Evolutionary conservation across 2,113 vertebrate genomes (phyloP).

Genomic region (Pyrgilauda ruficollis): DNA sequence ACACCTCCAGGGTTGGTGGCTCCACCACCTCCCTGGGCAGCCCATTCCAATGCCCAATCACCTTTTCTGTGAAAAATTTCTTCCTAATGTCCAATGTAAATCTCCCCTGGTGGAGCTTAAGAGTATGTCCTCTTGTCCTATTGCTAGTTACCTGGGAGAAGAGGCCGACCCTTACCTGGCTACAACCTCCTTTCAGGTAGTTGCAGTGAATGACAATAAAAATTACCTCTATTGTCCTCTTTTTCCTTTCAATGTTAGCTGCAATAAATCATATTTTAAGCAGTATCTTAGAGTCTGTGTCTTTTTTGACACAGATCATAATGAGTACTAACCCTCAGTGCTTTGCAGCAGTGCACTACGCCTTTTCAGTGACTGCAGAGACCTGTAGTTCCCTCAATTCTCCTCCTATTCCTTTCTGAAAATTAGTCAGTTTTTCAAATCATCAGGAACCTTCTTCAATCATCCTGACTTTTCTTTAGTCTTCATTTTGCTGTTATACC

Average conservation of each 20-base stretch:
- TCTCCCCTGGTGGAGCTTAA: neutral
- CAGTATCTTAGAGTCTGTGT: neutral
- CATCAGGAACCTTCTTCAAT: neutral
- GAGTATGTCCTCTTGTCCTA: neutral
- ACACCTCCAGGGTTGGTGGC: too few relatives aligned
- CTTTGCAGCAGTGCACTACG: neutral
- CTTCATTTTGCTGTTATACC: neutral
- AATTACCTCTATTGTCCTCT: neutral
- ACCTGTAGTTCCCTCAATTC: neutral
- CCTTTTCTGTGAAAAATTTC: neutral
- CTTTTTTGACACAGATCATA: neutral
- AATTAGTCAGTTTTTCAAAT: neutral
- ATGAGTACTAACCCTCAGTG: neutral
- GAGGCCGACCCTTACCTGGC: rapidly evolving
- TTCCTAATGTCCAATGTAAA: neutral
- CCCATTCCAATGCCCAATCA: neutral
- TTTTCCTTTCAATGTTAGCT: neutral
- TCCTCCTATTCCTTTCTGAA: neutral
- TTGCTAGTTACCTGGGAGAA: neutral
- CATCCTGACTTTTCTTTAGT: neutral
- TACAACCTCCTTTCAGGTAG: neutral
- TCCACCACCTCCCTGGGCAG: neutral
- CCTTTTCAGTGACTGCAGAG: neutral
- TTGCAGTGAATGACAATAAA: neutral
- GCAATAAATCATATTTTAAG: neutral